These are phyloP conservation scores for Pampusana beccarii DNA, from an alignment of 2,113 vertebrate genomes.

Conservation along the genomic window DNA sequence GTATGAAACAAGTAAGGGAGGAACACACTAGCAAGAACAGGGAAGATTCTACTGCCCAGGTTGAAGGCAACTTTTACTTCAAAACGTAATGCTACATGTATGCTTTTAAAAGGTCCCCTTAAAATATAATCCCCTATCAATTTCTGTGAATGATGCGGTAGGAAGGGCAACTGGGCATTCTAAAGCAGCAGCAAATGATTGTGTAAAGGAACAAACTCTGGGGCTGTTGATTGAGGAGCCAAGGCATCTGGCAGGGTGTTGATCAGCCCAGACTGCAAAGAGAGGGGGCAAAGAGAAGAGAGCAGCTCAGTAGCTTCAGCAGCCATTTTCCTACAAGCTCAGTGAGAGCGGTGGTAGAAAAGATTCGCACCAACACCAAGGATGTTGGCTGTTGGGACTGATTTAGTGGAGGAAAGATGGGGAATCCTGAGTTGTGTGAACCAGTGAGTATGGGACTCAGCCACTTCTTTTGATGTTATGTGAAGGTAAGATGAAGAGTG, in stretches of 20 bases:
- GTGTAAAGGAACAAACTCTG: neutral
- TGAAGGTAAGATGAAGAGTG: neutral
- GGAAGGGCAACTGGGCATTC: neutral
- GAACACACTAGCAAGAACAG: neutral
- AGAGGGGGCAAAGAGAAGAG: neutral
- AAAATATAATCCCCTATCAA: neutral
- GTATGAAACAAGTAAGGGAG: neutral
- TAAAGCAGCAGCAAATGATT: neutral
- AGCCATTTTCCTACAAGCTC: neutral
- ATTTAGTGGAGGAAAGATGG: neutral
- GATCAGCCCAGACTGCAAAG: neutral
- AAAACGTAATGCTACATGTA: neutral
- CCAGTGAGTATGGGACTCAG: fast-evolving
- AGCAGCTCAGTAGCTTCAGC: neutral
- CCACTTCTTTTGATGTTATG: neutral
- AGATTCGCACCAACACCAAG: neutral
- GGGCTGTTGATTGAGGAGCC: neutral
- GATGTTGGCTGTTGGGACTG: neutral
- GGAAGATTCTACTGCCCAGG: neutral
- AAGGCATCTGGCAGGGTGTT: neutral
- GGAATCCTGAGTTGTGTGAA: neutral
- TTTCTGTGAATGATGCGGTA: neutral
- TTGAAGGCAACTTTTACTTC: neutral
- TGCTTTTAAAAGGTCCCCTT: neutral
- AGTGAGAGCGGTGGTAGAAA: neutral